Percentiles rank a stretch among this genome's conserved stretches.
Evolutionary conservation across 2,888 invertebrate species (phyloP).

Genomic region (Xylota sylvarum): DNA sequence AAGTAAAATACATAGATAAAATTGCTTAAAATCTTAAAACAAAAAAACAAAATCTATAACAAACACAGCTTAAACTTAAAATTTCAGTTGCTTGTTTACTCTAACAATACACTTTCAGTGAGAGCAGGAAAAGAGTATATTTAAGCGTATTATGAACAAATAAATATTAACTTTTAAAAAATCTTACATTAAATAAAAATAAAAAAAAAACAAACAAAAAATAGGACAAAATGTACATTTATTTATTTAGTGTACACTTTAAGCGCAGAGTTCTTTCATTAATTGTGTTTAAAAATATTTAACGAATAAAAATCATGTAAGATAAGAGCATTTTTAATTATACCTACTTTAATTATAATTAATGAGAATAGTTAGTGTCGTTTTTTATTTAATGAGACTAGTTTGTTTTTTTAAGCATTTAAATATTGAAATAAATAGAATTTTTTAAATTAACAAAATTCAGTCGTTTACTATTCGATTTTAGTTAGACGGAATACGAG

Average conservation of each 20-base stretch:
- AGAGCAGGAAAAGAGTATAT: too few species aligned
- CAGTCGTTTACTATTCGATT: not conserved
- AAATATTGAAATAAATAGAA: conserved; percentile 42
- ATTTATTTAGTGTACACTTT: not conserved
- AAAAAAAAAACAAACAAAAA: not conserved
- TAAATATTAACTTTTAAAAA: not conserved
- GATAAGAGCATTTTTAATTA: conserved; percentile 5
- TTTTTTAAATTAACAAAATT: conserved; percentile 28
- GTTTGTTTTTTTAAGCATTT: conserved; percentile 24
- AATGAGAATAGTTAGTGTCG: conserved; percentile 15
- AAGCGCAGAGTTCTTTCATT: conserved; percentile 16
- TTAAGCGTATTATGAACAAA: too few species aligned
- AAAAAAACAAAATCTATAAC: not conserved
- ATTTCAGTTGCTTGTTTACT: not conserved
- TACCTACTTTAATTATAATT: conserved; percentile 9
- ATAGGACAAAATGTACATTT: not conserved
- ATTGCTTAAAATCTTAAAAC: not conserved
- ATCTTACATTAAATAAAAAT: not conserved
- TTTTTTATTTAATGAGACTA: conserved; percentile 1
- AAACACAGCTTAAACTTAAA: not conserved
- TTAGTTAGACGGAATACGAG: too few species aligned
- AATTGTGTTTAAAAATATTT: conserved; percentile 1
- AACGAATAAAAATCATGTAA: conserved; percentile 9
- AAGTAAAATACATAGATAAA: not conserved
- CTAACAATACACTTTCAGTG: not conserved